Evolutionary conservation across 2,888 invertebrate species (phyloP), one percentile per base, ranked within the genome.

Genomic region (Uropetala carovei): DNA sequence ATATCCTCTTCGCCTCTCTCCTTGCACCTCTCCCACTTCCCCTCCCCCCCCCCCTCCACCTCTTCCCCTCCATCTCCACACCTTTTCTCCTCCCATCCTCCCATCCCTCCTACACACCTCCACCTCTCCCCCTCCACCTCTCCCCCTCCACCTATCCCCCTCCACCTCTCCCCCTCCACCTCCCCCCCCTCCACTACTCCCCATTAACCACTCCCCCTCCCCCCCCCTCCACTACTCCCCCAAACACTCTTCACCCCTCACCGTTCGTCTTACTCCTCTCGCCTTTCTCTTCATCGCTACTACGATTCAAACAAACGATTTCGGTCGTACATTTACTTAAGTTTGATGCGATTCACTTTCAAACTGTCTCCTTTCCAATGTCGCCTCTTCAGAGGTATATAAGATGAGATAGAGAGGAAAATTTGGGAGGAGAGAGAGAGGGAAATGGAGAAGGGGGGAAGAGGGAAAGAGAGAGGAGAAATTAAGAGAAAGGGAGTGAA

Each of bases 291-390:
- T 16, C 64, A 60, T 14, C 22, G 60, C 4, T 43, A n/a, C 64
- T 56, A 56, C 43, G 89, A 89, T 14, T 64, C 60, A 86, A 86
- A 59, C 85, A 43, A 27, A 27, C 59, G 89, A 30, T 13, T 68
- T 56, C 43, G 89, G 89, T 89, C 89, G 64, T 89, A 89, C 64
- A 89, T 89, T 16, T n/a, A 18, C 75, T 27, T 75, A 75, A 75
- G 75, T 75, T 75, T 75, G 75, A 27, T 75, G 75, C 75, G 14
- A 57, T 18, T 43, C 83, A 43, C 30, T 57, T 43, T 83, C 43
- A n/a, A 64, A 89, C 64, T 56, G 18, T 43, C 89, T 64, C 2
- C 18, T 14, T 11, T 43, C n/a, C 89, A 43, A 43, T 43, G 43
- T 43, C 43, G 43, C 43, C 43, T 43, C 43, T 43, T 43, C 43